These are phyloP conservation scores for Dinomys branickii DNA, from an alignment of 2,113 vertebrate genomes.

Conservation along the genomic window DNA sequence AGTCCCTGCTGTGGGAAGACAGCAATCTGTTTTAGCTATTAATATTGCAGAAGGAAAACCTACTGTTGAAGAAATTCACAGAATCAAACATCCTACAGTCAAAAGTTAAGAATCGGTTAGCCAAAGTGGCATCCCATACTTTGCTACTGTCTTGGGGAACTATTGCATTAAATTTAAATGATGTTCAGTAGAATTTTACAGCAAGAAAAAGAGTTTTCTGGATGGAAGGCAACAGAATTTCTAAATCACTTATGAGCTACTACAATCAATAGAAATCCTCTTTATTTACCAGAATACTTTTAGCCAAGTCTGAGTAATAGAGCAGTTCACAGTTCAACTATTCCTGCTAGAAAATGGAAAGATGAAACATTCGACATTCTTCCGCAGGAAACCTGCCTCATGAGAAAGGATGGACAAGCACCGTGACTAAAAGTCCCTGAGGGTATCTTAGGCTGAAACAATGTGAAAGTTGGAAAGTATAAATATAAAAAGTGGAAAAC, in stretches of 20 bases:
- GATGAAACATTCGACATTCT: not conserved
- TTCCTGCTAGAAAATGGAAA: not conserved
- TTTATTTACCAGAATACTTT: constrained; percentile 24
- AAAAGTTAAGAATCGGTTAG: not conserved
- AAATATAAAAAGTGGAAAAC: not conserved
- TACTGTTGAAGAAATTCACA: not conserved
- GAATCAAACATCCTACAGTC: constrained; percentile 28
- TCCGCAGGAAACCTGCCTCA: not conserved
- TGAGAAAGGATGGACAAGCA: not conserved
- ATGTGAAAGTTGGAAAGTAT: not conserved
- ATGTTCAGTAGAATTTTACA: not conserved
- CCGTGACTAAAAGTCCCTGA: not conserved
- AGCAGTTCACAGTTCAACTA: not conserved
- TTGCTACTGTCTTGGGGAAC: not conserved
- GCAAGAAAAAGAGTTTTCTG: not conserved
- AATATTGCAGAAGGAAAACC: constrained; percentile 57
- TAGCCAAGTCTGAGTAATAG: not conserved
- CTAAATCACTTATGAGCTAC: not conserved
- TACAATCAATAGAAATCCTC: not conserved
- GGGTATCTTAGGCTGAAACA: not conserved
- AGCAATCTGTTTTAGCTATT: constrained; percentile 72
- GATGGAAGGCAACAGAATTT: not conserved
- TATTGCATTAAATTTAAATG: not conserved
- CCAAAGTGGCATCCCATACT: not conserved
- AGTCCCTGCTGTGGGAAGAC: constrained; percentile 61